phyloP scores from a whole-genome alignment of 2,797 vertebrate genomes.

The Sparidentex hasta region DNA sequence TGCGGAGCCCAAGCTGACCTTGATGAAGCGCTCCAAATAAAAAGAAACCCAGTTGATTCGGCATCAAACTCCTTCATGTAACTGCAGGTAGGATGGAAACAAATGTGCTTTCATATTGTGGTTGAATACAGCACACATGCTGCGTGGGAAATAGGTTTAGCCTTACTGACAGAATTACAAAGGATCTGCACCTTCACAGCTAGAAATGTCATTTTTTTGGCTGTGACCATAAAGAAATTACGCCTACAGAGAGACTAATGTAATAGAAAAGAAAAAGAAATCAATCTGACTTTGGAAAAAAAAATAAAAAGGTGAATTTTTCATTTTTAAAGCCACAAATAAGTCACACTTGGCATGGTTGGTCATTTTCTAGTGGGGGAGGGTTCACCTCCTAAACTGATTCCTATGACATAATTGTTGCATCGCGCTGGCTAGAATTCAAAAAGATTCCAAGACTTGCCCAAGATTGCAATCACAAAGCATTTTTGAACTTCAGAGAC shows the following conservation, averaged over 20 bases:
- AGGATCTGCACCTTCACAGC: conserved; percentile 24
- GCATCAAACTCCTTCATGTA: conserved; percentile 1
- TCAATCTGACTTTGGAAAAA: neutral
- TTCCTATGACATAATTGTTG: neutral
- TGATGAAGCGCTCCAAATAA: conserved; percentile 23
- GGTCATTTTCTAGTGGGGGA: no score
- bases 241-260: conserved; percentile 19
- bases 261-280: conserved; percentile 1
- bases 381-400: neutral
- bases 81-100: conserved; percentile 14
- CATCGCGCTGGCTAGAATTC: neutral
- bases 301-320: neutral
- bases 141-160: conserved; percentile 40
- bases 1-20: conserved; percentile 45
- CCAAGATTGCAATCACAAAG: neutral
- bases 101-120: neutral
- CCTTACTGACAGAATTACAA: conserved; percentile 22
- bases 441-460: neutral
- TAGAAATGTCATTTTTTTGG: conserved; percentile 12
- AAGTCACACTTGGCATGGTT: neutral
- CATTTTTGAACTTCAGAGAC: neutral
- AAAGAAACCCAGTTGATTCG: conserved; percentile 4
- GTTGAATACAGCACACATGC: conserved; percentile 27
- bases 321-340: conserved; percentile 1
- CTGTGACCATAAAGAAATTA: conserved; percentile 10